Conservation (phyloP, 2,113 vertebrate species). For the Halichoerus grypus region DNA sequence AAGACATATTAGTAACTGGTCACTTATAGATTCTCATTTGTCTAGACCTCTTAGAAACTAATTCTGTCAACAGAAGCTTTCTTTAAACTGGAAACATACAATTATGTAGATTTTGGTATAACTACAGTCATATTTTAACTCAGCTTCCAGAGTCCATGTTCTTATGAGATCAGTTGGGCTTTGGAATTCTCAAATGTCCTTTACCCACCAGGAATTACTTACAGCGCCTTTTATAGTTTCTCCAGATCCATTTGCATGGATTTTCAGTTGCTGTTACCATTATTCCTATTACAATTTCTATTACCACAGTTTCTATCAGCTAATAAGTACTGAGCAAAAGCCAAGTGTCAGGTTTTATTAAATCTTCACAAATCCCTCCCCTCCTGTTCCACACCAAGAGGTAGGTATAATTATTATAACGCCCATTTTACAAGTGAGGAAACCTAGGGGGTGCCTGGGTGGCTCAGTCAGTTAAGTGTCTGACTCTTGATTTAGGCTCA, state of each 20-base stretch:
- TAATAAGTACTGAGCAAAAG: slow-evolving; percentile 8
- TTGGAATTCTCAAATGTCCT: background rate
- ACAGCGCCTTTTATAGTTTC: background rate
- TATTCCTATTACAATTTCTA: background rate
- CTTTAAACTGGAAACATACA: background rate
- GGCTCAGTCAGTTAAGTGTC: background rate
- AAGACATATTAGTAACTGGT: background rate
- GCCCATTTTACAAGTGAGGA: background rate
- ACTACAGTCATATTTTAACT: background rate
- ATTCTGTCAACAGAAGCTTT: background rate
- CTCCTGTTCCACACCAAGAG: background rate
- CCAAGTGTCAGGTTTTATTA: background rate
- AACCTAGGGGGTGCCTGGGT: background rate
- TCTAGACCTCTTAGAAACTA: slow-evolving; percentile 1
- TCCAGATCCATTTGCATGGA: background rate
- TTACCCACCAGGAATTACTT: background rate
- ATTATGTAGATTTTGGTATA: background rate
- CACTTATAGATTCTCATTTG: background rate
- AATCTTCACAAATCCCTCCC: background rate
- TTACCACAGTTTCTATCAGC: background rate
- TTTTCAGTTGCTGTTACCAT: background rate
- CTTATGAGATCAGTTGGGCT: background rate
- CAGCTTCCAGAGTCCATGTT: background rate
- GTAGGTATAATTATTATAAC: background rate
- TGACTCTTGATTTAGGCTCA: background rate